Conservation (phyloP, 2,797 vertebrate genomes). For the Spinibarbus caldwelli region DNA sequence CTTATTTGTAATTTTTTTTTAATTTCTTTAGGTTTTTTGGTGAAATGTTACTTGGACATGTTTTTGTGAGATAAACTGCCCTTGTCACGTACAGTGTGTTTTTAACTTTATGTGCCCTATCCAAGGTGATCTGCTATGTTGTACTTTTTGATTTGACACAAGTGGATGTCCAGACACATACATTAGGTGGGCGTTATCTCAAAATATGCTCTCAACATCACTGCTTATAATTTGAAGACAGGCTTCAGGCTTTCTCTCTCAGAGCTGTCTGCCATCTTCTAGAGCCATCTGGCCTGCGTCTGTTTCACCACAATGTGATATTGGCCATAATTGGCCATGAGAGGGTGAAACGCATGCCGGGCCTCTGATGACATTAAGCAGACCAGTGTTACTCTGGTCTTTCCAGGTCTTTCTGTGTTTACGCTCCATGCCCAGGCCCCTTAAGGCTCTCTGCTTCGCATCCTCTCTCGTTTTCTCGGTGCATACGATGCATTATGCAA, state of each 20-base stretch:
- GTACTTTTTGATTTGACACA: not conserved
- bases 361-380: constrained; percentile 49
- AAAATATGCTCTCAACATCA: not conserved
- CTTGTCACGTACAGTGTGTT: not conserved
- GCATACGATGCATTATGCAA: constrained; percentile 26
- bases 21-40: not conserved
- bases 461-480: not conserved
- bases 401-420: constrained; percentile 31
- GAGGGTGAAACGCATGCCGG: constrained; percentile 38
- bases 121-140: constrained; percentile 3
- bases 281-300: constrained; percentile 38
- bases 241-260: not conserved
- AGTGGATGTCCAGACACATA: not conserved
- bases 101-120: not conserved
- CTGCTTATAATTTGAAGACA: not conserved
- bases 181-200: not conserved
- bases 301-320: constrained; percentile 37
- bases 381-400: constrained; percentile 11
- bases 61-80: not conserved
- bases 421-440: constrained; percentile 4
- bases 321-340: constrained; percentile 61
- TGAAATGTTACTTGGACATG: not conserved
- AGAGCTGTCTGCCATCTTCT: constrained; percentile 7
- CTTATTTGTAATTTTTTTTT: not conserved
- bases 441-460: constrained; percentile 9